These are phyloP conservation scores for Notospermus geniculatus DNA, from an alignment of 1,140 invertebrate species.

Conservation along the genomic window DNA sequence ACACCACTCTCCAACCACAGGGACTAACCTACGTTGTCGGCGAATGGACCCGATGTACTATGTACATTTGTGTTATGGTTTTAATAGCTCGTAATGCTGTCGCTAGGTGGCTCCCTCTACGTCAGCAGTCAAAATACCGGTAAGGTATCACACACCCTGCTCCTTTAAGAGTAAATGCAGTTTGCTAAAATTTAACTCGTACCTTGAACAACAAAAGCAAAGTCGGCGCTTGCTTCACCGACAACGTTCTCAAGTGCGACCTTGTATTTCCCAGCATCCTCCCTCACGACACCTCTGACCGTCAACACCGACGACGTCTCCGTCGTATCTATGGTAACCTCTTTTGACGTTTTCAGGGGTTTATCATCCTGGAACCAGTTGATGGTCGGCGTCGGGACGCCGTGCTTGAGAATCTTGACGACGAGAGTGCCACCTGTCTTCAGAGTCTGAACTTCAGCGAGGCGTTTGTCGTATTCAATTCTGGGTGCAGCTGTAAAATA, in stretches of 20 bases:
- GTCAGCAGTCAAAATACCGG: too few relatives aligned
- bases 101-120: too few relatives aligned
- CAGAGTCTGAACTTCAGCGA: slow-evolving; percentile 43
- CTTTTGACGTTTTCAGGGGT: slow-evolving; percentile 49
- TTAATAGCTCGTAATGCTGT: slow-evolving; percentile 77
- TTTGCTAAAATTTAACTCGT: too few relatives aligned
- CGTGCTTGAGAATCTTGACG: slow-evolving; percentile 65
- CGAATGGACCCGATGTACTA: too few relatives aligned
- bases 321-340: slow-evolving; percentile 43
- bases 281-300: slow-evolving; percentile 63
- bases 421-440: slow-evolving; percentile 46
- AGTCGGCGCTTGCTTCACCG: slow-evolving; percentile 42
- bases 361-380: slow-evolving; percentile 81
- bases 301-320: slow-evolving; percentile 40
- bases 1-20: too few relatives aligned
- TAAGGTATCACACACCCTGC: too few relatives aligned
- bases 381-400: slow-evolving; percentile 86
- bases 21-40: too few relatives aligned
- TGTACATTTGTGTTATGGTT: slow-evolving; percentile 37
- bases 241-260: slow-evolving; percentile 44
- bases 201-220: slow-evolving; percentile 45
- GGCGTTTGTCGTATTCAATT: slow-evolving; percentile 49
- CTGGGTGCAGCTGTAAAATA: slow-evolving; percentile 42
- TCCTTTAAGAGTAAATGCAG: too few relatives aligned
- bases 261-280: slow-evolving; percentile 80